Percentiles rank a stretch among this genome's conserved stretches.
These are phyloP conservation scores for Cataglyphis hispanica DNA, from an alignment of 1,140 invertebrate genomes.

Conservation along the genomic window DNA sequence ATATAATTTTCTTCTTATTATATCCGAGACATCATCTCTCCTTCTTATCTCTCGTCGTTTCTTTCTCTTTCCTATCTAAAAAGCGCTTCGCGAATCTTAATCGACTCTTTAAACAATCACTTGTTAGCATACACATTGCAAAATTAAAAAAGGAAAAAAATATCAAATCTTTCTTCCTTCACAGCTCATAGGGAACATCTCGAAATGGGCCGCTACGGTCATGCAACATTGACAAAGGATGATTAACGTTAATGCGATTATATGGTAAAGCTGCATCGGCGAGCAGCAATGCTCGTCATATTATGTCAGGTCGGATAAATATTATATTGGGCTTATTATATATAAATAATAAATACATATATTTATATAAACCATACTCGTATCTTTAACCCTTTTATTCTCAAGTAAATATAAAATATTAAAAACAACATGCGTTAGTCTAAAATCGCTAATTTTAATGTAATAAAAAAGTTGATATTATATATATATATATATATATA, in stretches of 20 bases:
- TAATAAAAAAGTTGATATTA: neutral
- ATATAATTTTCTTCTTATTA: neutral
- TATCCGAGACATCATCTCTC: neutral
- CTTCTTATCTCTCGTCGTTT: neutral
- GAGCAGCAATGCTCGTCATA: neutral
- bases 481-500: no score
- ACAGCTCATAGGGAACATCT: constrained; percentile 27
- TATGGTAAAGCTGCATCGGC: neutral
- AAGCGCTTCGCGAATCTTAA: neutral
- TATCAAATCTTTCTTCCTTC: neutral
- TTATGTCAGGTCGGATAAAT: constrained; percentile 4
- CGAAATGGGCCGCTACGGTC: constrained; percentile 56
- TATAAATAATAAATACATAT: constrained; percentile 54
- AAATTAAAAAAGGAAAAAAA: neutral
- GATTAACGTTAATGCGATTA: constrained; percentile 57
- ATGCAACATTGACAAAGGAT: constrained; percentile 57
- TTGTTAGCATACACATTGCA: constrained; percentile 12
- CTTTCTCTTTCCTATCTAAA: neutral
- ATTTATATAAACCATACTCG: constrained; percentile 58
- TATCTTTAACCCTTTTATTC: constrained; percentile 52
- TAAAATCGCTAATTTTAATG: neutral
- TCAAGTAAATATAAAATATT: constrained; percentile 13
- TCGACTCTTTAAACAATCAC: constrained; percentile 14
- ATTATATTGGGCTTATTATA: constrained; percentile 59
- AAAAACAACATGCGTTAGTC: neutral